Base-by-base conservation (phyloP, 1,140 invertebrate genomes). In the Microplitis demolitor region DNA sequence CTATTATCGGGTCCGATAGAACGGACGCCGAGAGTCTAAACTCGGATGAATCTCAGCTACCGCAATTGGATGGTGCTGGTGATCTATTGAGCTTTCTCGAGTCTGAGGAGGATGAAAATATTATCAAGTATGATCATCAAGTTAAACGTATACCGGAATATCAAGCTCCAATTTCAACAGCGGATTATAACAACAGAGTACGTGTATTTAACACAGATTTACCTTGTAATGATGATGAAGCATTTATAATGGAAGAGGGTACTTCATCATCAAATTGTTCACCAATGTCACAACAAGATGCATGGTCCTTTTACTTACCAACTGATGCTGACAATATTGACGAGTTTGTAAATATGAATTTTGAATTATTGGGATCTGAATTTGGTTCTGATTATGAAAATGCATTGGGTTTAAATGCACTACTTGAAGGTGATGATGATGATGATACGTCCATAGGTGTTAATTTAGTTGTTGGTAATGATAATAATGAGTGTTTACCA, bases 11-110 rank as follows among this genome's bases (percentile, higher is more conserved):
- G 33, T 34, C 11, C 39, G 39, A 45, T 45, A 45, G 6, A 45
- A 56, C 61, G 9, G 67, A 66, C 9, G 33, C 45, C 9, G 67
- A 71, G 14, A 6, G 16, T 4, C n/a, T 39, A 54, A 31, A 64
- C 35, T 45, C 53, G n/a, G 11, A 33, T 5, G 45, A 70, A n/a
- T 58, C n/a, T 39, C 45, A n/a, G 4, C 9, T 76, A 3, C 76
- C 77, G 6, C 77, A 78, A 66, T 70, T 74, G 33, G 75, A 78
- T 71, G 77, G 76, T 24, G 72, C 72, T 16, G 77, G 74, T 50
- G 76, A 78, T 66, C 45, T 77, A n/a, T 75, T 66, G 14, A 76
- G 33, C 62, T 56, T 72, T n/a, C 45, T 74, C 2, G 66, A 70
- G 35, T 74, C 72, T 33, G 75, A 72, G 56, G 56, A 68, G 31